Conservation (phyloP, 2,888 invertebrate species). For the Harmothoe impar region DNA sequence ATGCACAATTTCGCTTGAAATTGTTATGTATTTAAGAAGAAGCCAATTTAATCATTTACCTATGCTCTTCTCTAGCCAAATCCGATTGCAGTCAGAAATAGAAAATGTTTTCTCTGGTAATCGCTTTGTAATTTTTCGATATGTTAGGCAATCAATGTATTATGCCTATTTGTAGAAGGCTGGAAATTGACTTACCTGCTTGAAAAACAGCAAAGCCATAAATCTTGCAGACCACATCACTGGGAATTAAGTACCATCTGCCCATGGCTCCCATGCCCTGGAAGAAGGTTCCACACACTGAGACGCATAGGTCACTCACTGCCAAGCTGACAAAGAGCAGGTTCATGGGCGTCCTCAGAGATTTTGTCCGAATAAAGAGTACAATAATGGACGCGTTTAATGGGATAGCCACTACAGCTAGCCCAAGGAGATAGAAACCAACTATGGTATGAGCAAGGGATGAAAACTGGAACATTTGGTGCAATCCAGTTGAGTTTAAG, state of each 20-base stretch:
- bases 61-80: too few relatives aligned
- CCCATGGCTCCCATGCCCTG: not conserved
- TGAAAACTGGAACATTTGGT: not conserved
- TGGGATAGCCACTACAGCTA: not conserved
- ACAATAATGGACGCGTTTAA: slow-evolving; percentile 3
- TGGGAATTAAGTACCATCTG: not conserved
- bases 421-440: not conserved
- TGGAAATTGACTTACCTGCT: slow-evolving; percentile 21
- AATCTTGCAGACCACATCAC: not conserved
- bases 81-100: too few relatives aligned
- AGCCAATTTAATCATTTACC: too few relatives aligned
- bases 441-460: not conserved
- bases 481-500: not conserved
- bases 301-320: slow-evolving; percentile 3
- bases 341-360: slow-evolving; percentile 51
- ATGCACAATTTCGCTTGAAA: too few relatives aligned
- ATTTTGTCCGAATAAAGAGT: slow-evolving; percentile 27
- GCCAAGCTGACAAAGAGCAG: slow-evolving; percentile 57
- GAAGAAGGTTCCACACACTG: not conserved
- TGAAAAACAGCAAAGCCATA: slow-evolving; percentile 43
- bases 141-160: too few relatives aligned
- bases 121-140: too few relatives aligned
- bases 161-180: too few relatives aligned
- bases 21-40: too few relatives aligned
- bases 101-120: too few relatives aligned